These are phyloP conservation scores for Ciona savignyi DNA, from an alignment of 23 tunicate species.

Conservation along the genomic window DNA sequence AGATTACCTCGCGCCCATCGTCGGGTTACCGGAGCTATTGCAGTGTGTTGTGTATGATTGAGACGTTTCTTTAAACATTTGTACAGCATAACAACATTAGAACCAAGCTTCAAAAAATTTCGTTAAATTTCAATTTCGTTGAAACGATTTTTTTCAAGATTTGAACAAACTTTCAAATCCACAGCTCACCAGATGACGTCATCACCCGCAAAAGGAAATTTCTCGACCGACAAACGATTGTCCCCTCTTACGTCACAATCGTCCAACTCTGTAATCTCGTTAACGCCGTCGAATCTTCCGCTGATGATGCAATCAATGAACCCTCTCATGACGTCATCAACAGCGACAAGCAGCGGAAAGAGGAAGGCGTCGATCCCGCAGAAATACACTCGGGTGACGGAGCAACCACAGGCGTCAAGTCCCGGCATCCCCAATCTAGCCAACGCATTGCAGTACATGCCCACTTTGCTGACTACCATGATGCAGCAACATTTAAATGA, in stretches of 20 bases:
- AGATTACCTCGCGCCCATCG: no score
- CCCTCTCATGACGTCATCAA: conserved; percentile 1
- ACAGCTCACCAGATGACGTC: background rate
- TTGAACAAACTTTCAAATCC: no score
- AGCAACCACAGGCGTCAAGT: background rate
- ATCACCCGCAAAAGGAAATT: background rate
- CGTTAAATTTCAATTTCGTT: no score
- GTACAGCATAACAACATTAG: no score
- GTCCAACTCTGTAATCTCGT: background rate
- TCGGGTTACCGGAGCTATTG: no score
- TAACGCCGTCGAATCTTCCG: background rate
- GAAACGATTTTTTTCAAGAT: no score
- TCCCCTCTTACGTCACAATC: background rate
- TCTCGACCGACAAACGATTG: background rate
- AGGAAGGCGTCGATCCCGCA: conserved; percentile 83
- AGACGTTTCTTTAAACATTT: no score
- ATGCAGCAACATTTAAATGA: conserved; percentile 39
- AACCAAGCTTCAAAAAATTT: no score
- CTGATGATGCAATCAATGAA: background rate
- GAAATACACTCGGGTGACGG: conserved; percentile 58
- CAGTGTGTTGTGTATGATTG: no score
- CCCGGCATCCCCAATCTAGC: conserved; percentile 5
- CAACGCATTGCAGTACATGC: conserved; percentile 45
- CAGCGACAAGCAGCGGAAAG: conserved; percentile 65
- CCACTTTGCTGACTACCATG: conserved; percentile 46